Evolutionary conservation across 1,140 invertebrate genomes (phyloP), one percentile per base, ranked within the genome.

Genomic region (Drosophila grimshawi): DNA sequence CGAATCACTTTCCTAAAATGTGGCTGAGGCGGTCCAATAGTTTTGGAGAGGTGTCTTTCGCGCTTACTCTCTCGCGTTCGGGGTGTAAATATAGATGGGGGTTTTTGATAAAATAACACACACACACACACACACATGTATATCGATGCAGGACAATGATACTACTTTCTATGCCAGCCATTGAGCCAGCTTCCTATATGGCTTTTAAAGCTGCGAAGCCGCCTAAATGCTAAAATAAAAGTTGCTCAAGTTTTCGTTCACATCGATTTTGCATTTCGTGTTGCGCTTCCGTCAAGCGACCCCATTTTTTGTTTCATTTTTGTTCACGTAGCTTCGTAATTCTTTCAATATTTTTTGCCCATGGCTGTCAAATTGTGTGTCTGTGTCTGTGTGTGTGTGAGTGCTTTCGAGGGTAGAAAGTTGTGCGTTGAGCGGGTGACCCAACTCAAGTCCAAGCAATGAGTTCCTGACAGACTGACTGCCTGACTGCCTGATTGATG

Each of bases 241-340:
- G 68, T 62, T 62, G 57, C 43, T 74, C 64, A 72, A 72, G 55
- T 67, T 67, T 66, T 53, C 53, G 55, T 72, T 27, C 30, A 59
- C 70, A 82, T 82, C 76, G 80, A 82, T 88, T 88, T 86, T 76
- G 79, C 78, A 86, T 86, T 86, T 81, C 43, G 74, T 66, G 48
- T 56, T 32, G 60, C 59, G 53, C 64, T 70, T 51, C 46, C 53
- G 11, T 53, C 10, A 43, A 19, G 19, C 39, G 39, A n/a, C 39
- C 39, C 39, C 46, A 48, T 7, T 48, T 48, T 49, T 51, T 48
- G 19, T 62, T n/a, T 68, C 68, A 62, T 69, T 63, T 56, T 49
- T 51, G 10, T 72, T 57, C 35, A 64, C 6, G 30, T 27, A 7
- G 57, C 69, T 56, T 59, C 61, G 55, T 59, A 63, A 64, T 65